phyloP scores from a whole-genome alignment of 2,888 invertebrate genomes.

The Creontiades dilutus region DNA sequence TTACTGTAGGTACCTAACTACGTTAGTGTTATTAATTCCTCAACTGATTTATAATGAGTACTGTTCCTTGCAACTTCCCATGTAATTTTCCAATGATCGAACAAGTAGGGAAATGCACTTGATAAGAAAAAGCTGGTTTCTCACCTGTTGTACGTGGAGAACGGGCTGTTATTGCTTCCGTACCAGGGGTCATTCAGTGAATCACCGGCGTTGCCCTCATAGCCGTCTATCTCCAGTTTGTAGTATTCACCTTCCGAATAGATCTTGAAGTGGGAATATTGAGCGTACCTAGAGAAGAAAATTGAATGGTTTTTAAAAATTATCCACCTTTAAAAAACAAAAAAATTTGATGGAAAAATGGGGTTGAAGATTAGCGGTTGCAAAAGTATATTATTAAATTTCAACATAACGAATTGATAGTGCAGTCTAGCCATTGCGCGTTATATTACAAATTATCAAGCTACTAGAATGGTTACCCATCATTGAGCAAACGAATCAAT shows the following conservation, averaged over 20 bases:
- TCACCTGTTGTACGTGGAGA: slow-evolving; percentile 94
- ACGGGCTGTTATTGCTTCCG: slow-evolving; percentile 94
- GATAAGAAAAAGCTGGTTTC: slow-evolving; percentile 32
- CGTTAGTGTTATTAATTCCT: too few relatives aligned
- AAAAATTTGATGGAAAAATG: neutral
- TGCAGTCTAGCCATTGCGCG: too few relatives aligned
- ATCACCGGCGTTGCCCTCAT: slow-evolving; percentile 94
- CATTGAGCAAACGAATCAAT: too few relatives aligned
- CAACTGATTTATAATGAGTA: too few relatives aligned
- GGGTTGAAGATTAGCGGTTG: neutral
- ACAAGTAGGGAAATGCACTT: too few relatives aligned
- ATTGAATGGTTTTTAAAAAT: neutral
- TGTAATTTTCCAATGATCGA: too few relatives aligned
- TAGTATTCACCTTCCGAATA: slow-evolving; percentile 95
- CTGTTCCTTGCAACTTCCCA: neutral
- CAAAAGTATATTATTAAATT: too few relatives aligned
- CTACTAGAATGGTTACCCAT: too few relatives aligned
- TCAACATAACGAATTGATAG: too few relatives aligned
- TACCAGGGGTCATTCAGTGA: slow-evolving; percentile 96
- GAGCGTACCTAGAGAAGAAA: slow-evolving; percentile 85
- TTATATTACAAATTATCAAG: too few relatives aligned
- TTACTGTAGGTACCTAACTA: too few relatives aligned
- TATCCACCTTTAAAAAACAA: too few relatives aligned
- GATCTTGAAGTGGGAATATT: slow-evolving; percentile 94
- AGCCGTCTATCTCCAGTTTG: slow-evolving; percentile 94